Base-by-base conservation (phyloP, 2,888 invertebrate genomes). In the Epiblema foenella region DNA sequence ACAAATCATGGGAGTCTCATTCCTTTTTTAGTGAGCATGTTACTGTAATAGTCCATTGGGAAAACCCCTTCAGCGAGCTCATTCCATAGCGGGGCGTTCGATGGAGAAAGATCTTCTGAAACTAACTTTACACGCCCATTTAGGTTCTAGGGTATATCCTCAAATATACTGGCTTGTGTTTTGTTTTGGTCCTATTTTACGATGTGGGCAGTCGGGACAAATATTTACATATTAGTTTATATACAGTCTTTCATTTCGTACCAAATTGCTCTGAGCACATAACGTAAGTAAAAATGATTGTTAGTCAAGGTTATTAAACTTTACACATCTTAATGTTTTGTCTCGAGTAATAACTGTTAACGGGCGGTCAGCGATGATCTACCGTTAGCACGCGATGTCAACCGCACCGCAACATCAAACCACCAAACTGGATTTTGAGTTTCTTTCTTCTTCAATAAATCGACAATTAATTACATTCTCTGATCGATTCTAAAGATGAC, bases 321-420 rank as follows among this genome's bases (percentile, higher is more conserved):
- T 66, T 29, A 62, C 71, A 71, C 62, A 37, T 51, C 66, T 66
- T 66, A 66, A 70, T 66, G 70, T 60, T 65, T 73, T 59, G 65
- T 70, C 70, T 64, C 59, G 68, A 74, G 74, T 71, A 76, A 73
- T 82, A 83, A 88, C 89, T 81, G 87, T 88, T 84, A 82, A 83
- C 78, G 78, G 78, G 79, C 85, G 81, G 87, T 84, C 83, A 81
- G 83, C 79, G 81, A 83, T 80, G 80, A 77, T 79, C 76, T 80
- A 85, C 90, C 87, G 91, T 90, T 89, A 88, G 84, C 87, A 85
- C 84, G 85, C 87, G 84, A 85, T 86, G 89, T 88, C 89, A 87
- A 87, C 88, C 87, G 83, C 85, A 78, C 82, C 84, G 60, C 29
- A 60, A 46, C 42, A 83, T 83, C 81, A 81, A 84, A 84, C 80